These are phyloP conservation scores for Phrynosoma platyrhinos DNA, from an alignment of 2,113 vertebrate genomes.

Conservation along the genomic window DNA sequence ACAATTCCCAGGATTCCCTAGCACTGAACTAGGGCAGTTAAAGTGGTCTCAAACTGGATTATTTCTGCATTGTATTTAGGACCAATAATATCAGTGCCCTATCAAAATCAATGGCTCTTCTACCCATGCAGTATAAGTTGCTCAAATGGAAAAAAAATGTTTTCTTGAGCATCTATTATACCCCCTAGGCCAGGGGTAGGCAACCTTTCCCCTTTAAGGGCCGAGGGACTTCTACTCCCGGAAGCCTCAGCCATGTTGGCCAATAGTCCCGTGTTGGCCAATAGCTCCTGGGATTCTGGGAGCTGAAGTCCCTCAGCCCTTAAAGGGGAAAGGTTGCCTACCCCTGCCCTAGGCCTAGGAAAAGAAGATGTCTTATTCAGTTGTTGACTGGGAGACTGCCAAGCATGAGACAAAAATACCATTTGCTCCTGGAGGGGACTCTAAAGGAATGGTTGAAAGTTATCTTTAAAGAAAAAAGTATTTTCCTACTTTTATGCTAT, in stretches of 20 bases:
- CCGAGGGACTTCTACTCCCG: no score
- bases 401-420: slow-evolving; percentile 29
- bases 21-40: no score
- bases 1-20: no score
- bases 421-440: slow-evolving; percentile 20
- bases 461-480: background rate
- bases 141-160: background rate
- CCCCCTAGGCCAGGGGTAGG: background rate
- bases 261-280: no score
- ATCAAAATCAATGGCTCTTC: background rate
- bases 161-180: background rate
- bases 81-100: background rate
- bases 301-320: no score
- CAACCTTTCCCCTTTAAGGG: no score
- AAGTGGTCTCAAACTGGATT: no score
- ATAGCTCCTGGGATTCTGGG: no score
- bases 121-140: background rate
- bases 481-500: background rate
- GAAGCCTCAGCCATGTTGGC: no score
- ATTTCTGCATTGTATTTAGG: no score
- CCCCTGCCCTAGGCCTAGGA: slow-evolving; percentile 29
- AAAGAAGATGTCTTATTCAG: slow-evolving; percentile 43
- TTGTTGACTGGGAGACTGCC: slow-evolving; percentile 21
- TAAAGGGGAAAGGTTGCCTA: no score
- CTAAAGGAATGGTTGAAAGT: slow-evolving; percentile 11